These are phyloP conservation scores for Pipistrellus nathusii DNA, from an alignment of 2,797 vertebrate genomes.

Conservation along the genomic window DNA sequence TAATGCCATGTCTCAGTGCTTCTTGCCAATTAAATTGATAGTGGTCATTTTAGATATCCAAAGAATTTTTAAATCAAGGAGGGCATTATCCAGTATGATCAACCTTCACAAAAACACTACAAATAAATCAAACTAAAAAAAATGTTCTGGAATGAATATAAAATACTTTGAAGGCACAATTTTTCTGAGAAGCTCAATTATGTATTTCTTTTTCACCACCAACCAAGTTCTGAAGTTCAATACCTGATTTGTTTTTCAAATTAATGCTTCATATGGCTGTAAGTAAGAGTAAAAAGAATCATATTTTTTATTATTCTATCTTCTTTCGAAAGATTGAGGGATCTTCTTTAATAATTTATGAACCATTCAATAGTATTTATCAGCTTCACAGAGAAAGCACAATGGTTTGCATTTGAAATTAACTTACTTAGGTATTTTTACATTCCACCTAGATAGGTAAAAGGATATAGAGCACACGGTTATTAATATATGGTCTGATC, in stretches of 20 bases:
- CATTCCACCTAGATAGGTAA: background rate
- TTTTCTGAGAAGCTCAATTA: background rate
- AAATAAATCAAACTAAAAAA: background rate
- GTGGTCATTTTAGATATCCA: background rate
- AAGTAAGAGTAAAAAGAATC: constrained; percentile 15
- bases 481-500: background rate
- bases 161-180: background rate
- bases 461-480: background rate
- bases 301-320: background rate
- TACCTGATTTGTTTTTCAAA: background rate
- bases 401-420: constrained; percentile 47
- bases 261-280: background rate
- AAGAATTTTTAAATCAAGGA: background rate
- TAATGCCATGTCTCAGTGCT: background rate
- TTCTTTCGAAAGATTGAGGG: constrained; percentile 14
- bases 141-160: background rate
- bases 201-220: background rate
- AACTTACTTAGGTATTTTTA: constrained; percentile 20
- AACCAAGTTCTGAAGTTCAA: background rate
- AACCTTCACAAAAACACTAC: background rate
- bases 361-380: constrained; percentile 12
- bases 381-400: constrained; percentile 7
- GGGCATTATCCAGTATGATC: background rate
- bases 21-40: background rate
- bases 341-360: constrained; percentile 33